A percentile compares a stretch with the other conserved stretches of the same genome.
Conservation (phyloP, 2,113 vertebrate genomes). For the Siphamia tubifer region DNA sequence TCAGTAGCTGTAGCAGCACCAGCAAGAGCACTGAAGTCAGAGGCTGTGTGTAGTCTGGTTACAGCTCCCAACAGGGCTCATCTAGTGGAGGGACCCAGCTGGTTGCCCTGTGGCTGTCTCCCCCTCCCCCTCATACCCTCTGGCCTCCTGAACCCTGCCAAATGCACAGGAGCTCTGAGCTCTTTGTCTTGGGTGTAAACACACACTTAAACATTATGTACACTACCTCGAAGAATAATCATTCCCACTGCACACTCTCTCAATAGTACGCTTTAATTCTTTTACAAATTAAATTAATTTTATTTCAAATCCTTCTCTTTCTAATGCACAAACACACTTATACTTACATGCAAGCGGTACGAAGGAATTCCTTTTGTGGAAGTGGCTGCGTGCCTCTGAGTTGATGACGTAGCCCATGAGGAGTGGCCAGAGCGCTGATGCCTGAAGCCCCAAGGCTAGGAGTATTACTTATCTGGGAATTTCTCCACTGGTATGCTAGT, state of each 20-base stretch:
- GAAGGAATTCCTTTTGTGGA: constrained; percentile 88
- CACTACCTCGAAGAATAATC: neutral
- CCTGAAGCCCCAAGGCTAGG: constrained; percentile 68
- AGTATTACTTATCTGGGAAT: constrained; percentile 82
- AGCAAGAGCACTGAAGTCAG: constrained; percentile 35
- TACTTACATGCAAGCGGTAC: constrained; percentile 65
- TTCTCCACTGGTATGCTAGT: constrained; percentile 76
- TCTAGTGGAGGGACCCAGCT: constrained; percentile 76
- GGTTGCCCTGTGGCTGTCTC: constrained; percentile 66
- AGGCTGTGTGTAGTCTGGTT: constrained; percentile 61
- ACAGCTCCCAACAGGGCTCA: constrained; percentile 80
- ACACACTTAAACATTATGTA: constrained; percentile 10
- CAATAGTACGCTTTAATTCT: neutral
- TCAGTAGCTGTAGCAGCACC: constrained; percentile 69
- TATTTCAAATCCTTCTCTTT: constrained; percentile 10
- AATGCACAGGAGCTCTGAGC: constrained; percentile 55
- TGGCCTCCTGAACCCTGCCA: constrained; percentile 64
- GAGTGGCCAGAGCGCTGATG: constrained; percentile 60
- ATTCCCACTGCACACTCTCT: no score
- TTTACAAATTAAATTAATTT: neutral
- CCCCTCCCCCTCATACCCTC: constrained; percentile 63
- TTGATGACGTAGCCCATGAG: constrained; percentile 61
- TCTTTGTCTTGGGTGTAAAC: constrained; percentile 52
- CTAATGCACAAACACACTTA: constrained; percentile 47
- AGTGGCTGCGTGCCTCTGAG: constrained; percentile 68